These are phyloP conservation scores for Emydura subglobosa DNA, from an alignment of 2,113 vertebrate species.

Conservation along the genomic window DNA sequence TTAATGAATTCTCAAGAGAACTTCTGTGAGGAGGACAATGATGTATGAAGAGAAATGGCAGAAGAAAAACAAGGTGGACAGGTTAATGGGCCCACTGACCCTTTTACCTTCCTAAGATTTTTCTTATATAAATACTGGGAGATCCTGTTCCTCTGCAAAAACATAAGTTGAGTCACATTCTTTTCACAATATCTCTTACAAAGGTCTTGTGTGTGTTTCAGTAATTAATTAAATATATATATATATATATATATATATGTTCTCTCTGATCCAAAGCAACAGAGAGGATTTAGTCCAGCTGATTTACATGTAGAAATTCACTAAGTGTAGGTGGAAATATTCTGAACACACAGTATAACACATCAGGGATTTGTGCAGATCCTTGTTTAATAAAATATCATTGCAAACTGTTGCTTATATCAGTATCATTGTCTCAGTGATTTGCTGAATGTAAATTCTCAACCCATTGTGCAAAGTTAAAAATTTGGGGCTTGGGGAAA, in stretches of 20 bases:
- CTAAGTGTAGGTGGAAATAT: not conserved
- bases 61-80: conserved; percentile 8
- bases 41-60: conserved; percentile 67
- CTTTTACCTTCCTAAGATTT: conserved; percentile 66
- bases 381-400: not conserved
- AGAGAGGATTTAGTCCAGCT: not conserved
- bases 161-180: not conserved
- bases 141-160: not conserved
- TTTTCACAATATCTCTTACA: conserved; percentile 26
- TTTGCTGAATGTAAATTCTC: not conserved
- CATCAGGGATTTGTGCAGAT: not conserved
- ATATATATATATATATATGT: not conserved
- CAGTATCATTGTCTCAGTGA: not conserved
- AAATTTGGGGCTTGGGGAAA: not conserved
- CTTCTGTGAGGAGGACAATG: conserved; percentile 62
- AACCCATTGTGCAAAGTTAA: not conserved
- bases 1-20: conserved; percentile 34
- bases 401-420: not conserved
- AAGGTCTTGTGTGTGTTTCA: conserved; percentile 15
- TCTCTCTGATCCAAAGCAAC: not conserved
- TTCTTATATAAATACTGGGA: conserved; percentile 61
- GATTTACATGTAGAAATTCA: not conserved
- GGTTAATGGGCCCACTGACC: conserved; percentile 58
- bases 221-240: conserved; percentile 1
- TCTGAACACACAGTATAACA: not conserved